These are phyloP conservation scores for Paedocypris micromegethes DNA, from an alignment of 2,797 vertebrate species.

Conservation along the genomic window DNA sequence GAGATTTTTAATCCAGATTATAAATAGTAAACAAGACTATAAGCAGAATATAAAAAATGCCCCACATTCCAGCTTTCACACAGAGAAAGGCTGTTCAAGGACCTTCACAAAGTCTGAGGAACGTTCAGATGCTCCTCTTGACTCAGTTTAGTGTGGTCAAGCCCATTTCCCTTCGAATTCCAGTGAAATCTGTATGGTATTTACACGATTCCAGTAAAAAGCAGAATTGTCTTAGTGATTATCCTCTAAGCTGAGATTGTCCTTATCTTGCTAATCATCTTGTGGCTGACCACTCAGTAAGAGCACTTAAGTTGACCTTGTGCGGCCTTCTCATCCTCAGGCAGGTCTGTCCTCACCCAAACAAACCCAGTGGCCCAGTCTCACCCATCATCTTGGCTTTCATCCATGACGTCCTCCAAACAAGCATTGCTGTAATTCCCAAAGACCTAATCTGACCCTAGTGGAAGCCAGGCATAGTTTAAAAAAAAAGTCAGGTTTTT, in stretches of 20 bases:
- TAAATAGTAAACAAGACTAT: no score
- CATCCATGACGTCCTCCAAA: constrained; percentile 11
- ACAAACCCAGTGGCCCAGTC: constrained; percentile 28
- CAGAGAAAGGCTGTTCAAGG: no score
- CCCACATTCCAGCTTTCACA: no score
- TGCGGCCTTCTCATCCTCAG: not conserved
- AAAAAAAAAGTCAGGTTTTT: no score
- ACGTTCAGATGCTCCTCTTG: no score
- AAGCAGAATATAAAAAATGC: no score
- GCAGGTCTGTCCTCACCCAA: constrained; percentile 23
- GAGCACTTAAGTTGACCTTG: not conserved
- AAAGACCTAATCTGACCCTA: constrained; percentile 15
- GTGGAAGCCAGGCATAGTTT: constrained; percentile 12
- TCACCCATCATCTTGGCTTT: constrained; percentile 35
- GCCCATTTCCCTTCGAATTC: not conserved
- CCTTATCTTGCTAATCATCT: not conserved
- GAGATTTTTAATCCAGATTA: no score
- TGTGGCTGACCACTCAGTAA: not conserved
- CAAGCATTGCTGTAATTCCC: constrained; percentile 16
- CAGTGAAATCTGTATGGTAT: not conserved
- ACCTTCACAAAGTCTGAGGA: no score
- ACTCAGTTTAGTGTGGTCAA: not conserved
- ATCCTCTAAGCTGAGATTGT: not conserved
- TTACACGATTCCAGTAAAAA: not conserved
- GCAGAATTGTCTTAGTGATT: not conserved